Evolutionary conservation across 2,888 invertebrate genomes (phyloP).

Genomic region (Chouioia cunea): DNA sequence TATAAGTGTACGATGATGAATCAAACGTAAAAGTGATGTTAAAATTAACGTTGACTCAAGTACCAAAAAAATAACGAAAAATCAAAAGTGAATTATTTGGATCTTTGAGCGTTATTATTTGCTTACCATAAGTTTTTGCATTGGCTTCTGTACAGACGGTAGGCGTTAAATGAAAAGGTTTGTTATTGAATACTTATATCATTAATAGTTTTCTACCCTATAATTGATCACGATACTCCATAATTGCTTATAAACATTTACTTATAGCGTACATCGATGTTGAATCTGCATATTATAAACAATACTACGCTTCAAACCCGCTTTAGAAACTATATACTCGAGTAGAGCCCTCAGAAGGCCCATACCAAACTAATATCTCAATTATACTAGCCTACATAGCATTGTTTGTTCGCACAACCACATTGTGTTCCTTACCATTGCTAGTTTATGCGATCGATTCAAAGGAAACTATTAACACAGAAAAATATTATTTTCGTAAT

Average conservation of each 20-base stretch:
- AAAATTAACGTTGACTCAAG: too few relatives aligned
- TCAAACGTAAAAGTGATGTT: too few relatives aligned
- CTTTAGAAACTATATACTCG: too few relatives aligned
- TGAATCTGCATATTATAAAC: too few relatives aligned
- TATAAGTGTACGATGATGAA: too few relatives aligned
- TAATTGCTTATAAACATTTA: too few relatives aligned
- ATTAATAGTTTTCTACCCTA: neutral
- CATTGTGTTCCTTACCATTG: conserved; percentile 57
- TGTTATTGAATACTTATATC: neutral
- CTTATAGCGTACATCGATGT: too few relatives aligned
- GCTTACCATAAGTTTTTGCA: conserved; percentile 67
- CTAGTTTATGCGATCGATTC: conserved; percentile 57
- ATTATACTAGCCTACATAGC: conserved; percentile 1
- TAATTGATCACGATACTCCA: too few relatives aligned
- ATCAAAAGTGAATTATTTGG: conserved; percentile 2
- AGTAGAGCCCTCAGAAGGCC: too few relatives aligned
- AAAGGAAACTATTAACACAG: conserved; percentile 31
- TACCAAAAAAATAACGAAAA: neutral
- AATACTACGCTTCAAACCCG: too few relatives aligned
- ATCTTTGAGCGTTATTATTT: neutral
- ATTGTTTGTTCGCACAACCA: neutral
- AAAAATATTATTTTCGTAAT: conserved; percentile 7
- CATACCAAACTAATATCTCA: neutral
- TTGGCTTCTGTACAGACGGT: conserved; percentile 60
- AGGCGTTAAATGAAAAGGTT: conserved; percentile 19